phyloP scores from a whole-genome alignment of 2,113 vertebrate species.

The Antigone vipio region DNA sequence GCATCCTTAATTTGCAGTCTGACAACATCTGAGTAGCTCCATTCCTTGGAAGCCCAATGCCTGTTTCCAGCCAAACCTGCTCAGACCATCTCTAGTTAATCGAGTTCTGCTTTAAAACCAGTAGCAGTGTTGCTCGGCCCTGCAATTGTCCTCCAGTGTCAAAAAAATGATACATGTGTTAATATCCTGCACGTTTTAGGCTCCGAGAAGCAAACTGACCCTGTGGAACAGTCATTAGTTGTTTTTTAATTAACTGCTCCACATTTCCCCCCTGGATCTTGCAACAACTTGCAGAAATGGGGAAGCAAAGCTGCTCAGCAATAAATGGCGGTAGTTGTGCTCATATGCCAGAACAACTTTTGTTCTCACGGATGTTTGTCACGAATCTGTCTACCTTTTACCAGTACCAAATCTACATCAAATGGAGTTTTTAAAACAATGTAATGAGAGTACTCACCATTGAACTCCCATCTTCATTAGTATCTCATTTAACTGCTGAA shows the following conservation, averaged over 20 bases:
- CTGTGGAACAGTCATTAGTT: conserved; percentile 56
- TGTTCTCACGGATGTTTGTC: conserved; percentile 21
- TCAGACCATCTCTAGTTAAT: conserved; percentile 15
- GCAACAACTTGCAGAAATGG: background rate
- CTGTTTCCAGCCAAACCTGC: background rate
- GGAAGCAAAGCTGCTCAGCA: background rate
- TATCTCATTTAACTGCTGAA: conserved; percentile 58
- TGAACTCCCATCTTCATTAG: conserved; percentile 65
- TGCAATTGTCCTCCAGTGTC: conserved; percentile 38
- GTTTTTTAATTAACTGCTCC: conserved; percentile 63
- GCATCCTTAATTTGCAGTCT: background rate
- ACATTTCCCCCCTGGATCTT: background rate
- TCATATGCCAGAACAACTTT: conserved; percentile 15
- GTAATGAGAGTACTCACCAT: conserved; percentile 58
- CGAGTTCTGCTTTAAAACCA: conserved; percentile 33
- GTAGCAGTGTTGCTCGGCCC: background rate
- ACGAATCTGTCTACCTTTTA: background rate
- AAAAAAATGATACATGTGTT: conserved; percentile 64
- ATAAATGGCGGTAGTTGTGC: background rate
- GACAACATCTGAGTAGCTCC: background rate
- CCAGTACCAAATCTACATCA: conserved; percentile 30
- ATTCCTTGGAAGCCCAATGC: background rate
- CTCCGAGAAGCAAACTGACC: conserved; percentile 36
- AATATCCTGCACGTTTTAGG: conserved; percentile 57
- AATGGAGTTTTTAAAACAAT: conserved; percentile 56